A percentile compares a stretch with the other conserved stretches of the same genome.
These are phyloP conservation scores for Atta cephalotes DNA, from an alignment of 1,140 invertebrate genomes.

Conservation along the genomic window DNA sequence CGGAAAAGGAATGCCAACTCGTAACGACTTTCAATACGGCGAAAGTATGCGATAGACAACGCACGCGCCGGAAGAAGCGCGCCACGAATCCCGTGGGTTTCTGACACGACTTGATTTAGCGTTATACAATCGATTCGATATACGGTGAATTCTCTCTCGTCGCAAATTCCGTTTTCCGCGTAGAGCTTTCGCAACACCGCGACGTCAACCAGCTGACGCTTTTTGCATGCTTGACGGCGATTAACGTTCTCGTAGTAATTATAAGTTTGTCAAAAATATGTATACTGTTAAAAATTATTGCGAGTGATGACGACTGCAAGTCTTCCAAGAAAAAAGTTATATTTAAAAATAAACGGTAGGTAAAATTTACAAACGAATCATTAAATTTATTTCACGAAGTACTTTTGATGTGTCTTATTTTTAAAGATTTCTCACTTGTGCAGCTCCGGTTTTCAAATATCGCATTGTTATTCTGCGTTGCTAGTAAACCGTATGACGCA, in stretches of 20 bases:
- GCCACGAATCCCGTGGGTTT: conserved; percentile 20
- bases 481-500: background rate
- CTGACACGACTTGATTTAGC: conserved; percentile 30
- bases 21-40: conserved; percentile 62
- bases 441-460: background rate
- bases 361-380: background rate
- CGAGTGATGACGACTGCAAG: too few relatives aligned
- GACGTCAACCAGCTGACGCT: background rate
- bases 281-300: background rate
- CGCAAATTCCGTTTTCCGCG: background rate
- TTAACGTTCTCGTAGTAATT: background rate
- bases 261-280: background rate
- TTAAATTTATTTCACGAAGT: background rate
- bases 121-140: conserved; percentile 39
- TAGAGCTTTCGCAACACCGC: background rate
- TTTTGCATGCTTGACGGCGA: background rate
- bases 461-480: background rate
- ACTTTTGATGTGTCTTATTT: background rate
- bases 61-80: conserved; percentile 26
- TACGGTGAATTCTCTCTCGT: conserved; percentile 1
- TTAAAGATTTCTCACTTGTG: background rate
- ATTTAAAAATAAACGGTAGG: background rate
- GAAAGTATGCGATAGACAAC: conserved; percentile 42
- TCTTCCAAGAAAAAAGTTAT: too few relatives aligned
- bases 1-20: conserved; percentile 46